Base-by-base conservation (phyloP, 2,113 vertebrate species). In the Anoura caudifer region DNA sequence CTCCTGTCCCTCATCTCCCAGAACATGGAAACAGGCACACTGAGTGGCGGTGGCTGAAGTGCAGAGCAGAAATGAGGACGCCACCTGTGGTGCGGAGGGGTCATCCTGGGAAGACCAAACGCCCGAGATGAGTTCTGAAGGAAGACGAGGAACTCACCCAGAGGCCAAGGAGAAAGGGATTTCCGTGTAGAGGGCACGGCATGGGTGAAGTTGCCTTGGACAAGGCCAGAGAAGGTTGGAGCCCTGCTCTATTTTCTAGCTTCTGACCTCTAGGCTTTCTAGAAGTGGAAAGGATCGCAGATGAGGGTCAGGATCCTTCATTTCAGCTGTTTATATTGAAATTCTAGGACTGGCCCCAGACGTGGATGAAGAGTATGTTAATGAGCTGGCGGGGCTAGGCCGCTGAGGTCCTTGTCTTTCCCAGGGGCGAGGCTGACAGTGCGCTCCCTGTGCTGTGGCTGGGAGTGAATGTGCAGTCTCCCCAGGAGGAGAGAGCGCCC, bases 21-120 rank as follows among this genome's bases (percentile, higher is more conserved):
- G 19, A 31, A 6, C 2, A 16, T 1, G 26, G 24, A 52, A 36
- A 45, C 19, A 0, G 24, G 50, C 4, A 0, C 0, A 5, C 4
- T 0, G 20, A 1, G 4, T 6, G 12, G 43, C 56, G 9, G 59
- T 61, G 59, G 59, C 0, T 0, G 0, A 12, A 2, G n/a, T 1
- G 0, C 1, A 11, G 36, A 6, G 56, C 11, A 24, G 24, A 2
- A 3, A 33, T 0, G 33, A 5, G 26, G 7, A 17, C 13, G 26
- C n/a, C 5, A 2, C 52, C 38, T 4, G 41, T 6, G n/a, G 14
- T 9, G 67, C 61, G 0, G 5, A 75, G 33, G 19, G n/a, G 12
- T 7, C 0, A 0, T 4, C 20, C 7, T 6, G 20, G 20, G 20
- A 4, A 75, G 75, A 56, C 38, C 3, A 31, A 26, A 13, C 0